A percentile compares a stretch with the other conserved stretches of the same genome.
These are phyloP conservation scores for Barnardius zonarius DNA, from an alignment of 2,113 vertebrate genomes.

Conservation along the genomic window DNA sequence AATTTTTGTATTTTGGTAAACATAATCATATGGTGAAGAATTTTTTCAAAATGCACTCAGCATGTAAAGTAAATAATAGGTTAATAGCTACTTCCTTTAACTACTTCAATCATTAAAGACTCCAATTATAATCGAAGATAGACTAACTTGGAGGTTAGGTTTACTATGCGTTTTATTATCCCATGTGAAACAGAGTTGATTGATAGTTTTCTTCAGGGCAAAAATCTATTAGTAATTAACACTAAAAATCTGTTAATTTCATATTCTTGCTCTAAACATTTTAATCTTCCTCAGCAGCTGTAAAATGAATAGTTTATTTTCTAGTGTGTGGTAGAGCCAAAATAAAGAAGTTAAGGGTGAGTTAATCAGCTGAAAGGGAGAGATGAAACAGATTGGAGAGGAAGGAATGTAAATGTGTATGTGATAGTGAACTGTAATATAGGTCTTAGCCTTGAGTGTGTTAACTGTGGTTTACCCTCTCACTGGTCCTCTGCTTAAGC, in stretches of 20 bases:
- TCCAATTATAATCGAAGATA: constrained; percentile 54
- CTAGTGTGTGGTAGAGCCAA: not conserved
- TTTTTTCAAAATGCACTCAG: not conserved
- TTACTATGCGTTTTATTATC: constrained; percentile 25
- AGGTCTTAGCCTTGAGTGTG: not conserved
- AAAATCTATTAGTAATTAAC: not conserved
- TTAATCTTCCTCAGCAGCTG: not conserved
- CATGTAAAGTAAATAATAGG: not conserved
- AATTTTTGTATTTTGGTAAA: constrained; percentile 19
- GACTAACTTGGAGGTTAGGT: constrained; percentile 54
- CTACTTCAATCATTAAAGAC: constrained; percentile 18
- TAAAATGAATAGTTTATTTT: not conserved
- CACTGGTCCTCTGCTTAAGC: not conserved
- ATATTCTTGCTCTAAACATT: constrained; percentile 24
- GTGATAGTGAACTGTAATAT: not conserved
- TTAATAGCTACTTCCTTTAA: constrained; percentile 52
- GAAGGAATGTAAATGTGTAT: not conserved
- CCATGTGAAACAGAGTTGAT: not conserved
- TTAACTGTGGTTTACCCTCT: not conserved
- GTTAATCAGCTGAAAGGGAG: not conserved
- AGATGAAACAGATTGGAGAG: not conserved
- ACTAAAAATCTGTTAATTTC: not conserved
- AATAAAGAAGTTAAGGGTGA: not conserved
- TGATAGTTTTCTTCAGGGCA: constrained; percentile 27
- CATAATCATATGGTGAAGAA: not conserved